Evolutionary conservation across 2,888 invertebrate species (phyloP).

Genomic region (Acanthosoma haemorrhoidale): DNA sequence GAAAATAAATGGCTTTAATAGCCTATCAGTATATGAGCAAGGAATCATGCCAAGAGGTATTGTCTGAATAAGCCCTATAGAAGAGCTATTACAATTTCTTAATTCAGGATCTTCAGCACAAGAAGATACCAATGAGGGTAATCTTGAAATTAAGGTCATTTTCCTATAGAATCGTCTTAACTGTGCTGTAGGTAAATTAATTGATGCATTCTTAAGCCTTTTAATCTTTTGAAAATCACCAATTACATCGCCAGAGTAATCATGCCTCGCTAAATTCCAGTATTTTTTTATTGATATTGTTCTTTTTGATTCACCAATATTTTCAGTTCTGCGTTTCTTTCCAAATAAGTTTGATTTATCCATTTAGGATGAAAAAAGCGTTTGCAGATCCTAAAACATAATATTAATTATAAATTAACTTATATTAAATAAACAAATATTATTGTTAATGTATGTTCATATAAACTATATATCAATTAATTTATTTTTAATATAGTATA

Average conservation of each 20-base stretch:
- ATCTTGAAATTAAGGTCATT: not conserved
- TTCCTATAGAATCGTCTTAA: conserved; percentile 19
- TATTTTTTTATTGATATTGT: conserved; percentile 1
- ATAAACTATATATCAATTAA: too few species aligned
- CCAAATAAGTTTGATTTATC: not conserved
- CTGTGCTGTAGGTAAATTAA: not conserved
- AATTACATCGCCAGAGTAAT: not conserved
- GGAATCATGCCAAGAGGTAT: conserved; percentile 20
- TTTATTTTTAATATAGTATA: too few species aligned
- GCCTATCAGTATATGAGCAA: conserved; percentile 33
- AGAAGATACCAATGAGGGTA: not conserved
- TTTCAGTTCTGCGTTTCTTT: conserved; percentile 4
- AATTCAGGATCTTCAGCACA: not conserved
- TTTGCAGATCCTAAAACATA: not conserved
- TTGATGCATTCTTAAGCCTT: not conserved
- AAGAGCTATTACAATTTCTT: conserved; percentile 40
- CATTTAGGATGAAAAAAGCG: not conserved
- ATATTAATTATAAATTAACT: not conserved
- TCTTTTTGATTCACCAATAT: not conserved
- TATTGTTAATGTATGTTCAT: too few species aligned
- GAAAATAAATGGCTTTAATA: conserved; percentile 75
- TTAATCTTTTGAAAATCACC: conserved; percentile 7
- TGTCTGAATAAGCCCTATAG: conserved; percentile 11
- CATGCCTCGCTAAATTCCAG: not conserved
- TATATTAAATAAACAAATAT: too few species aligned